Base-by-base conservation (phyloP, 1,140 invertebrate species). In the Halesus radiatus region DNA sequence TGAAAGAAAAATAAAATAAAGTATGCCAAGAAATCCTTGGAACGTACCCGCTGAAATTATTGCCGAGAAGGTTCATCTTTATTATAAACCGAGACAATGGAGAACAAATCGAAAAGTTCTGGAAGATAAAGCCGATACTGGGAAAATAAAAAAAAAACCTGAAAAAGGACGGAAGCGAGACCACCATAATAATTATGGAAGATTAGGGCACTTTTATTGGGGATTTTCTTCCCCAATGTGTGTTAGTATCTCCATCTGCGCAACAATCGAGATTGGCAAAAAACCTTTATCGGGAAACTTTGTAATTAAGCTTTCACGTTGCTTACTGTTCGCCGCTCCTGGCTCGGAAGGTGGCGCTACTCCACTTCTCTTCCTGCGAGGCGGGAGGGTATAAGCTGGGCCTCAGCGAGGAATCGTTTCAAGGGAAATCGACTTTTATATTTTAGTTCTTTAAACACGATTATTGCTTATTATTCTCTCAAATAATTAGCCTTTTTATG, bases 121-220 rank as follows among this genome's bases (percentile, higher is more conserved):
- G 20, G 45, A 37, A 77, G 13, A 66, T 64, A 52, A 77, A 77
- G 29, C 20, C 7, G 16, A 7, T 20, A 4, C 23, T 23, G 56
- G 75, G n/a, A 37, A 64, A 77, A 77, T 50, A 0, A 26, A 62
- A 77, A 66, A 77, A 29, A 68, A 78, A 37, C 62, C 58, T 52
- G 56, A 78, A 56, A 50, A 52, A 13, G 52, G 58, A 20, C 26
- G 56, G 50, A 66, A 54, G 62, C n/a, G 7, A 52, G 60, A 70
- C 76, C 62, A 37, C 76, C 62, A 56, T 50, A 78, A 78, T 70
- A 78, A 68, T 78, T 78, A 78, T 78, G 32, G 76, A 78, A 68
- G 76, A 64, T 78, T 78, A 68, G 32, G 75, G 56, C 16, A 52
- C 29, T 22, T 72, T 72, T 72, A 53, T 53, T 53, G 16, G 68